Evolutionary conservation across 2,888 invertebrate genomes (phyloP), one percentile per base, ranked within the genome.

Genomic region (Electrophaes corylata): DNA sequence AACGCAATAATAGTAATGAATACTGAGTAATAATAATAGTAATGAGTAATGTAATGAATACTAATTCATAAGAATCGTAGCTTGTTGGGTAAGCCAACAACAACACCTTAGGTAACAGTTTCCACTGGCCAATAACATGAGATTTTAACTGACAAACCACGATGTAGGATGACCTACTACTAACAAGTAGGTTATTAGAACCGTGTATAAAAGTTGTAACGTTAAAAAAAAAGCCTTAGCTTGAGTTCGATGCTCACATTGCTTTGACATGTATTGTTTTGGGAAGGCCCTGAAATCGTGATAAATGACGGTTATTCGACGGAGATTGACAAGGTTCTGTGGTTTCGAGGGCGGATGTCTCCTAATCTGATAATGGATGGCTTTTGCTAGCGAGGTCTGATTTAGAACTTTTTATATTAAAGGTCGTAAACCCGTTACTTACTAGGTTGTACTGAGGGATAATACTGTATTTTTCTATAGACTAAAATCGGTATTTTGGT

Each of bases 231-330:
- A 23, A 48, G 50, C 60, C 60, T 67, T 62, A 50, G 47, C 37
- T 35, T 39, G 45, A 40, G 57, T 61, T 60, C 62, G 51, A 60
- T 51, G 63, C 54, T 67, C 67, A 61, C 62, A 58, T 62, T 57
- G 57, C 43, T 58, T 60, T 64, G 67, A 64, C 65, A 57, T 59
- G 67, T 62, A 64, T 67, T 67, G 67, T 67, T 62, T 62, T 55
- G 56, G 33, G 53, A 62, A 58, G 57, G 57, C 49, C 41, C 62
- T 59, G 49, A 52, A 58, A 59, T 64, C 62, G 66, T 78, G 78
- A 79, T 76, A 80, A 81, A 80, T 78, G 75, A 76, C 70, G 65
- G 69, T 64, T 66, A 67, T 70, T 72, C 64, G 67, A 63, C 64
- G 62, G 62, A 66, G 75, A 77, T 77, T 79, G 79, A 78, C 75